Evolutionary conservation across 2,113 vertebrate species (phyloP), one percentile per base, ranked within the genome.

Genomic region (Zosterops pallidus): DNA sequence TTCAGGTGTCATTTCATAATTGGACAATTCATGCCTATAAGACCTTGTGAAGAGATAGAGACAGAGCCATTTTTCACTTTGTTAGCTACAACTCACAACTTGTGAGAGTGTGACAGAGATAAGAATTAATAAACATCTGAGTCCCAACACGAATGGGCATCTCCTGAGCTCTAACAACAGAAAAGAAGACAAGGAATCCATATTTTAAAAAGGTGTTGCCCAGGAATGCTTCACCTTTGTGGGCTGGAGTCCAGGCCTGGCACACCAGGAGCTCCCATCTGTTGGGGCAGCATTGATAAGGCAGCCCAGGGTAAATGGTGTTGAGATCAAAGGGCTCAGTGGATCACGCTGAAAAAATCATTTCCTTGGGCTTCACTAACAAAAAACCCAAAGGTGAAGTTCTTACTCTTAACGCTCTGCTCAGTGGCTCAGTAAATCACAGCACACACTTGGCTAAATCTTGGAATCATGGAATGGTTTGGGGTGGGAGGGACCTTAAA

Each of bases 291-390:
- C 5, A n/a, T 1, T 19, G 10, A 2, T 15, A 68, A 87, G 65
- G 70, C 12, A 16, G 53, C 22, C 60, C 65, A 28, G 57, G 78
- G 49, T 23, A 85, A 90, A 39, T 12, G 78, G 18, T 12, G 1
- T 19, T 46, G 44, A 65, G 62, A 12, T 60, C 62, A 31, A 62
- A 56, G 14, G 16, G 41, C 13, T 86, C 62, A 5, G 1, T 6
- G 49, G 3, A 1, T 55, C 39, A 9, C 6, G 22, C 41, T 39
- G 37, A 2, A 62, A 28, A 44, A 56, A 57, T 1, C 4, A 1
- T 15, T 65, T 31, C 13, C 11, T 31, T n/a, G 19, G 42, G 39
- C 35, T 72, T 67, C 39, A 15, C 23, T 5, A 13, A 13, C 5
- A 37, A 77, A 75, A 14, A 39, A 3, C 17, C 10, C 56, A 22